A percentile compares a stretch with the other conserved stretches of the same genome.
These are phyloP conservation scores for Sitophilus oryzae DNA, from an alignment of 1,140 invertebrate species.

Conservation along the genomic window DNA sequence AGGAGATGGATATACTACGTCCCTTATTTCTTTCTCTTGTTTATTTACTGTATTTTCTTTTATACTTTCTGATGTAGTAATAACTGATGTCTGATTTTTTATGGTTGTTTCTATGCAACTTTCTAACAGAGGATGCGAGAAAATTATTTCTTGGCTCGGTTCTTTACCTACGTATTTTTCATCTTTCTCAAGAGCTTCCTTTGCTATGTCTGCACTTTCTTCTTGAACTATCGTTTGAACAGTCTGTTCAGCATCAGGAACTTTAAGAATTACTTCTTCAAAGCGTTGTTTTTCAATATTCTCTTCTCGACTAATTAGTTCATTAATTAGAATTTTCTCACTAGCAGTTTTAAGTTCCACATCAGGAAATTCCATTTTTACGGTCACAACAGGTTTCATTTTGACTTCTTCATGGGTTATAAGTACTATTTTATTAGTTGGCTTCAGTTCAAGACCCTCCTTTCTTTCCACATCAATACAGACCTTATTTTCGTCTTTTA, in stretches of 20 bases:
- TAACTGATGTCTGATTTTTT: neutral
- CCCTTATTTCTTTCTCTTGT: neutral
- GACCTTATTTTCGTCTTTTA: neutral
- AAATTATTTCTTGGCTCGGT: no score
- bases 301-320: conserved; percentile 3
- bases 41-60: conserved; percentile 1
- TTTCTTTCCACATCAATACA: neutral
- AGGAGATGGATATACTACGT: neutral
- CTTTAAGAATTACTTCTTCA: conserved; percentile 2
- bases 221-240: neutral
- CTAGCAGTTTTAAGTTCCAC: conserved; percentile 16
- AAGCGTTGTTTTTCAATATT: neutral
- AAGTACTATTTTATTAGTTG: conserved; percentile 55
- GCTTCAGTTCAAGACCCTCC: conserved; percentile 10
- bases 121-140: no score
- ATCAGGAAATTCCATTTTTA: conserved; percentile 51
- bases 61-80: neutral
- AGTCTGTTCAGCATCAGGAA: neutral
- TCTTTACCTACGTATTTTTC: no score
- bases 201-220: neutral
- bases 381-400: conserved; percentile 56
- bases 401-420: conserved; percentile 64
- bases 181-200: neutral
- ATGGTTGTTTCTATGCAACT: neutral
- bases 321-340: conserved; percentile 21